These are phyloP conservation scores for Polyommatus iphigenia DNA, from an alignment of 2,888 invertebrate species.

Conservation along the genomic window DNA sequence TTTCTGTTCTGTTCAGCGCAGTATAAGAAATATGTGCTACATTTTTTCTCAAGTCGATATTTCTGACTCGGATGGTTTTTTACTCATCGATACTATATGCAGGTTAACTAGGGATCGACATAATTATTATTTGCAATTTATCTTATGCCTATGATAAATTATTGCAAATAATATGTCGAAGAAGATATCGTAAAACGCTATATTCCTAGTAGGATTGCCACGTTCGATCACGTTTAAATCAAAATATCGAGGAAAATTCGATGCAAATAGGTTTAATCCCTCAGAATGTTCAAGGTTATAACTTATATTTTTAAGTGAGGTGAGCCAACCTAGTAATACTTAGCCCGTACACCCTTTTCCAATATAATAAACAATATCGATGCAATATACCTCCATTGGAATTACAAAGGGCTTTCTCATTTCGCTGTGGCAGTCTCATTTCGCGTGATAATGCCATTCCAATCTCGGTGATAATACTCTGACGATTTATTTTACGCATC, in stretches of 20 bases:
- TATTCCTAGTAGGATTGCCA: no score
- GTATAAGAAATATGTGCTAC: background rate
- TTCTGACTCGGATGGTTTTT: no score
- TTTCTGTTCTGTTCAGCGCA: background rate
- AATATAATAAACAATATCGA: background rate
- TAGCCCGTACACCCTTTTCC: background rate
- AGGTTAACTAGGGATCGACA: no score
- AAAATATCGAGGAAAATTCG: no score
- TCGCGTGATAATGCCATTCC: conserved; percentile 30
- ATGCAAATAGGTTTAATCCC: no score
- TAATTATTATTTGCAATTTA: no score
- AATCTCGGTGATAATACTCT: conserved; percentile 33
- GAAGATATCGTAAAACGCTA: no score
- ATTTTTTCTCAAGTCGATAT: background rate
- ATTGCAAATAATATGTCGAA: no score
- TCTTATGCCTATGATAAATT: no score
- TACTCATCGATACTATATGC: no score
- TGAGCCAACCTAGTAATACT: background rate
- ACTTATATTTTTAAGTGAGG: background rate
- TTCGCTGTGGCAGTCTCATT: conserved; percentile 18
- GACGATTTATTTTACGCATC: conserved; percentile 34
- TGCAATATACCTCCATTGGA: background rate
- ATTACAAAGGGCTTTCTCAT: conserved; percentile 23
- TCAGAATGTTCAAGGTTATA: no score
- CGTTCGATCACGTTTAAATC: no score